Evolutionary conservation across 1,140 invertebrate species (phyloP).

Genomic region (Coelopa frigida): DNA sequence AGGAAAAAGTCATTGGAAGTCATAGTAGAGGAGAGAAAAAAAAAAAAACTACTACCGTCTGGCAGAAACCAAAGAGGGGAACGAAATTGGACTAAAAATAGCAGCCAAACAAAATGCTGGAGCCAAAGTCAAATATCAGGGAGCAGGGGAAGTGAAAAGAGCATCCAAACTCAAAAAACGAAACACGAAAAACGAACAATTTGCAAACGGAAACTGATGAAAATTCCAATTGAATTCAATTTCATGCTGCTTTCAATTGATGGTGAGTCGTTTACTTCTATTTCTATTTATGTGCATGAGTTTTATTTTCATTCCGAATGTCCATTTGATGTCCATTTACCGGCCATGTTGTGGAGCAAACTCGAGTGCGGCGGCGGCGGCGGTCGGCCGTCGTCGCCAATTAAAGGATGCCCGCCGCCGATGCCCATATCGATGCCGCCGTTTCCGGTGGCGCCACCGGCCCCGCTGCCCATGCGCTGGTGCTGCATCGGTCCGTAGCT

Average conservation of each 20-base stretch:
- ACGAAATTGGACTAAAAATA: no score
- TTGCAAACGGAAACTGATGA: slow-evolving; percentile 2
- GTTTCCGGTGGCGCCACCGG: slow-evolving; percentile 24
- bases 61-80: no score
- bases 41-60: no score
- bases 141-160: slow-evolving; percentile 5
- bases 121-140: slow-evolving; percentile 1
- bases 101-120: no score
- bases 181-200: neutral
- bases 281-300: no score
- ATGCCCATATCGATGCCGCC: slow-evolving; percentile 30
- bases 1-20: no score
- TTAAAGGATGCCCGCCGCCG: slow-evolving; percentile 21
- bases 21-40: no score
- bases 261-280: neutral
- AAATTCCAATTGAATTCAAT: slow-evolving; percentile 7
- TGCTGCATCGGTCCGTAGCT: slow-evolving; percentile 30
- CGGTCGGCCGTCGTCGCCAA: slow-evolving; percentile 54
- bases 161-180: neutral
- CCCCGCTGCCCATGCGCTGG: slow-evolving; percentile 18
- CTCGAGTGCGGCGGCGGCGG: slow-evolving; percentile 62
- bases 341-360: slow-evolving; percentile 53
- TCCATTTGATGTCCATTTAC: slow-evolving; percentile 6
- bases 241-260: no score
- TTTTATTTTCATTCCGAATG: neutral